Conservation (phyloP, 2,888 invertebrate species). For the Phymatocera aterrima region DNA sequence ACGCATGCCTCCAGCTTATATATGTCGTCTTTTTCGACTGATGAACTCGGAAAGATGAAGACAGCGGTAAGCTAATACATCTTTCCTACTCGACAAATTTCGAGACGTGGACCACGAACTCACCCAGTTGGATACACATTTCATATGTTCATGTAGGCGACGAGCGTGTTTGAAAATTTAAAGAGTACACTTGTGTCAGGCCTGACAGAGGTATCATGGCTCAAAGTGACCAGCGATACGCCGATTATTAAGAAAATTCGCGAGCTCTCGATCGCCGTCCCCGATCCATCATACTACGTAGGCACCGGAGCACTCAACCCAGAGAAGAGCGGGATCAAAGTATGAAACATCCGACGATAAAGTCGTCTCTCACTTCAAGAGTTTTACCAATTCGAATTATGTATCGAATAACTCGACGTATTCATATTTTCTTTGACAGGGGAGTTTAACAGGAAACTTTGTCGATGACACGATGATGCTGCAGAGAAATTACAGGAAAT, state of each 20-base stretch:
- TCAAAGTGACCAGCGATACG: slow-evolving; percentile 45
- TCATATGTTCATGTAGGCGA: slow-evolving; percentile 52
- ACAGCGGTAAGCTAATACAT: slow-evolving; percentile 51
- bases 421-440: slow-evolving; percentile 49
- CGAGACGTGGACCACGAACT: neutral
- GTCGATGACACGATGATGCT: slow-evolving; percentile 59
- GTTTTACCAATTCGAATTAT: slow-evolving; percentile 46
- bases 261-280: slow-evolving; percentile 55
- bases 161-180: slow-evolving; percentile 53
- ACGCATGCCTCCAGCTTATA: slow-evolving; percentile 60
- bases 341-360: slow-evolving; percentile 31
- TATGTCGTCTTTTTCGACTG: slow-evolving; percentile 56
- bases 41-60: slow-evolving; percentile 55
- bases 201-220: slow-evolving; percentile 53
- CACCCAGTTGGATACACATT: neutral
- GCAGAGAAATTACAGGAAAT: slow-evolving; percentile 57
- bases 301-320: neutral
- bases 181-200: slow-evolving; percentile 56
- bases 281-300: slow-evolving; percentile 52
- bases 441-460: slow-evolving; percentile 56
- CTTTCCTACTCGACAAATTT: neutral
- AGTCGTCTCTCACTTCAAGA: slow-evolving; percentile 17
- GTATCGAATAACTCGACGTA: too few species aligned
- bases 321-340: slow-evolving; percentile 29
- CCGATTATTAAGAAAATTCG: slow-evolving; percentile 56